Base-by-base conservation (phyloP, 2,113 vertebrate genomes). In the Arothron firmamentum region DNA sequence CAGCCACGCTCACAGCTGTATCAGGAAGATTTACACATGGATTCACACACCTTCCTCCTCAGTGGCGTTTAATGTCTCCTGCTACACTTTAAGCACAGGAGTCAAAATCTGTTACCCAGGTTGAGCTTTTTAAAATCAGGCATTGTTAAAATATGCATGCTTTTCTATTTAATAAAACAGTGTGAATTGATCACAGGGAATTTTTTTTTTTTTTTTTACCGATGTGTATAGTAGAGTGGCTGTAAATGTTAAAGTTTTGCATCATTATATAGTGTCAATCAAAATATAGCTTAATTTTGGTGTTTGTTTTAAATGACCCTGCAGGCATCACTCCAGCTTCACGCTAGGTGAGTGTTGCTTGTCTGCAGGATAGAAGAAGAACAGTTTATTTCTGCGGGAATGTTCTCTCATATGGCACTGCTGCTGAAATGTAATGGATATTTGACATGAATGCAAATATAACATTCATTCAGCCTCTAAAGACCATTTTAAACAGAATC, bases 111-210 rank as follows among this genome's bases (percentile, higher is more conserved):
- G 42, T 42, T 66, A 69, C 55, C 20, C 51, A 55, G 43, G 16
- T 42, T 48, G 49, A 77, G 52, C 25, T 28, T 28, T 28, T 28
- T 25, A 25, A 3, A 25, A 25, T 25, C 25, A 25, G 5, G 25
- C 3, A 1, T 64, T 79, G 62, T 19, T 42, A 52, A 41, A 72
- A 61, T 43, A 61, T 50, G 46, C 57, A 52, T 61, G 53, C 43
- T 4, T 67, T 38, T 52, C 45, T 19, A 59, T 45, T 77, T 52
- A 76, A 75, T 78, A 21, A 62, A 42, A 50, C 43, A 18, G 54
- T 48, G 41, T 50, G 18, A 59, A 50, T 20, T n/a, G 13, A 57
- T 54, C 43, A 21, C 12, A 51, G 12, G 8, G 18, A 45, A 25
- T 70, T 51, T 38, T n/a, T n/a, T n/a, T n/a, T n/a, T 25, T 18